These are phyloP conservation scores for Cyclargus thomasi DNA, from an alignment of 1,140 invertebrate genomes.

Conservation along the genomic window DNA sequence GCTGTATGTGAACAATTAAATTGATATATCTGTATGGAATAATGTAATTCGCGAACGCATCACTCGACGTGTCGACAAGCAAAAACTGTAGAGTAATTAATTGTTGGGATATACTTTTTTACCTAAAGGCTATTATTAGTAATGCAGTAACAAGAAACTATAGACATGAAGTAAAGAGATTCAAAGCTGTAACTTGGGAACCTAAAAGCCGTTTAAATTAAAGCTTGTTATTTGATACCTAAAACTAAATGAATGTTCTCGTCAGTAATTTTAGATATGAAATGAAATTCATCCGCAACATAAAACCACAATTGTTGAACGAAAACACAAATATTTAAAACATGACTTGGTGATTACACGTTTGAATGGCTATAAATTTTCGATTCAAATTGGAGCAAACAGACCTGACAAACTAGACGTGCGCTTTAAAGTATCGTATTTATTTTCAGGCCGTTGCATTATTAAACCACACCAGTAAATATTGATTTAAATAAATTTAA, in stretches of 20 bases:
- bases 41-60: too few species aligned
- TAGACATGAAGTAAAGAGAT: too few species aligned
- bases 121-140: too few species aligned
- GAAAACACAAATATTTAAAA: not conserved
- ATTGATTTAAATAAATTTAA: constrained; percentile 37
- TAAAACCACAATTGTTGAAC: not conserved
- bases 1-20: not conserved
- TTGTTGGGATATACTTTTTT: too few species aligned
- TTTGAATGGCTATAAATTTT: not conserved
- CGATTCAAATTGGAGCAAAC: constrained; percentile 6
- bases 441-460: constrained; percentile 9
- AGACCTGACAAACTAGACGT: constrained; percentile 6
- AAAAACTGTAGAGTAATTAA: too few species aligned
- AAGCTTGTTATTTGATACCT: too few species aligned
- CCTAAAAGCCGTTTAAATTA: too few species aligned
- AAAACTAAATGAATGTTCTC: not conserved
- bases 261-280: not conserved
- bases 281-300: not conserved
- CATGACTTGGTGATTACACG: constrained; percentile 2
- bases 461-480: constrained; percentile 43
- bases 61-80: too few species aligned
- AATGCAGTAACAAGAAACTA: too few species aligned
- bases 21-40: too few species aligned
- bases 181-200: too few species aligned
- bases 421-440: constrained; percentile 9